Evolutionary conservation across 2,797 vertebrate species (phyloP).

Genomic region (Sebastes kiyomatsui): DNA sequence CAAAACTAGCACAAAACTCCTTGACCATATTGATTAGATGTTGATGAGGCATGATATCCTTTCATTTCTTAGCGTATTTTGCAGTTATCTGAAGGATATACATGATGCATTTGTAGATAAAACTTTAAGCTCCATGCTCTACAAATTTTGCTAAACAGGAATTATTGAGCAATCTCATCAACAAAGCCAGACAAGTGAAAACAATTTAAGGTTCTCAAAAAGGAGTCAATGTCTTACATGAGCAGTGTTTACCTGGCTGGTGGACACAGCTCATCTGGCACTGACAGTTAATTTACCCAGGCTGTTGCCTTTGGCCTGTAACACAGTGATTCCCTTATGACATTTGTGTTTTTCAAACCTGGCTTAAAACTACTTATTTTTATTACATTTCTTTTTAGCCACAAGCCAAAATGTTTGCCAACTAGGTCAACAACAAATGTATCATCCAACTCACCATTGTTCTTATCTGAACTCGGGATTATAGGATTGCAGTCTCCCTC

Average conservation of each 20-base stretch:
- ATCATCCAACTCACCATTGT: conserved; percentile 2
- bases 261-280: conserved; percentile 9
- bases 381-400: neutral
- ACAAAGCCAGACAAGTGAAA: conserved; percentile 10
- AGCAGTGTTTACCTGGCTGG: conserved; percentile 7
- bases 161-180: neutral
- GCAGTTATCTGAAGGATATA: neutral
- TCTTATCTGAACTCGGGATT: conserved; percentile 21
- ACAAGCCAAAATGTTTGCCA: conserved; percentile 18
- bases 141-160: neutral
- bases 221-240: neutral
- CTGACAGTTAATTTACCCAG: neutral
- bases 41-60: neutral
- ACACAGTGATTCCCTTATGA: conserved; percentile 4
- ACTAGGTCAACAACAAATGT: conserved; percentile 43
- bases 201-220: conserved; percentile 1
- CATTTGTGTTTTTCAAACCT: conserved; percentile 23
- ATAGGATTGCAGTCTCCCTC: neutral
- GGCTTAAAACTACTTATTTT: neutral
- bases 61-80: neutral
- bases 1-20: neutral
- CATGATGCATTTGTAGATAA: neutral
- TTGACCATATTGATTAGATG: neutral
- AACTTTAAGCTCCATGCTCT: neutral
- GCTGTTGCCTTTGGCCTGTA: conserved; percentile 38